Evolutionary conservation across 2,797 vertebrate genomes (phyloP).

Genomic region (Schizothorax lantsangensis): DNA sequence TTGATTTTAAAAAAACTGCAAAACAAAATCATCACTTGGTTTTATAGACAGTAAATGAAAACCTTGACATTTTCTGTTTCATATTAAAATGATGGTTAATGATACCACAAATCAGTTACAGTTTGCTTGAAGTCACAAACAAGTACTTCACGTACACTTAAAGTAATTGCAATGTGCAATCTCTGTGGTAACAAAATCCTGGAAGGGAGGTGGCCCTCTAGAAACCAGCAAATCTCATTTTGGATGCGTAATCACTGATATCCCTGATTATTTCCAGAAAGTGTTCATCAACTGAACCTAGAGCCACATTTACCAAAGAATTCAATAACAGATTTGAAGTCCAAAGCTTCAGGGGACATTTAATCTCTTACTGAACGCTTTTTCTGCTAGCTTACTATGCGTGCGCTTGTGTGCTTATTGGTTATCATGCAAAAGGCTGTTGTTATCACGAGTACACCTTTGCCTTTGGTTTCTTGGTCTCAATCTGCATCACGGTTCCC

Average conservation of each 20-base stretch:
- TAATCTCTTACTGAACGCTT: slow-evolving; percentile 1
- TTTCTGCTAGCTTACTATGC: slow-evolving; percentile 18
- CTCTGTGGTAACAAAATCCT: slow-evolving; percentile 25
- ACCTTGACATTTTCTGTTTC: slow-evolving; percentile 34
- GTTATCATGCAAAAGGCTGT: background rate
- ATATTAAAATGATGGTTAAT: slow-evolving; percentile 34
- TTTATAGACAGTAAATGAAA: slow-evolving; percentile 42
- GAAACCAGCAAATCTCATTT: slow-evolving; percentile 48
- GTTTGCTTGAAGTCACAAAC: slow-evolving; percentile 31
- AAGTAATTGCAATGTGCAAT: slow-evolving; percentile 25
- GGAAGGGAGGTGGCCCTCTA: slow-evolving; percentile 28
- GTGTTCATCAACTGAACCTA: slow-evolving; percentile 22
- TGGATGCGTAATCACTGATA: slow-evolving; percentile 21
- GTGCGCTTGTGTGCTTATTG: background rate
- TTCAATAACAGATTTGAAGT: slow-evolving; percentile 30
- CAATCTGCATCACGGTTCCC: slow-evolving; percentile 65
- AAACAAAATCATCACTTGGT: slow-evolving; percentile 5
- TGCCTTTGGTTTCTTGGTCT: slow-evolving; percentile 26
- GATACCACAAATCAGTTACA: slow-evolving; percentile 12
- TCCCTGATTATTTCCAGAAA: slow-evolving; percentile 54
- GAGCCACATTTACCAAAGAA: slow-evolving; percentile 36
- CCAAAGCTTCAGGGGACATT: slow-evolving; percentile 37
- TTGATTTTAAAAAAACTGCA: background rate
- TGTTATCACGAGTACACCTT: background rate
- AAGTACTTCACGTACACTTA: slow-evolving; percentile 6